Evolutionary conservation across 2,113 vertebrate genomes (phyloP), one percentile per base, ranked within the genome.

Genomic region (Vimba vimba): DNA sequence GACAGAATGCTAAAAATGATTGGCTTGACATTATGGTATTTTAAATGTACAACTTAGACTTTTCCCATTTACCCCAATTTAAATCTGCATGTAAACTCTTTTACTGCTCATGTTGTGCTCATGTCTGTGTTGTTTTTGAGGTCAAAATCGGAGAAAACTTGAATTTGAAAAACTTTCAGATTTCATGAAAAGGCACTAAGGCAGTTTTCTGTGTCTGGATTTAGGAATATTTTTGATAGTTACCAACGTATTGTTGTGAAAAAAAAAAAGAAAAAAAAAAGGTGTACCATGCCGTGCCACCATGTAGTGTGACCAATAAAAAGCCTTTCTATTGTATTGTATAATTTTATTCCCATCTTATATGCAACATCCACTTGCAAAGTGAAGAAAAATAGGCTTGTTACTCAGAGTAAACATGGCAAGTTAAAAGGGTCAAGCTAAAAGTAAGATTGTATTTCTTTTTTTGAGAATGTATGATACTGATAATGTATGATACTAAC

Each of bases 401-500:
- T 62, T n/a, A 62, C 59, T 10, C 57, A 59, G n/a, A 62, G n/a
- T n/a, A n/a, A 62, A 62, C 59, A 62, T 62, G 17, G 52, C 59
- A 62, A 12, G 10, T 10, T n/a, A 62, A 62, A 55, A 0, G 5
- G 17, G 21, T 62, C 59, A 62, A n/a, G 23, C 59, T 60, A 9
- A n/a, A 25, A n/a, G 23, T 1, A 62, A 62, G 10, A 25, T 25
- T 59, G 57, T 12, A 25, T 4, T 62, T 62, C 59, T 25, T 62
- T 55, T 55, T 47, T 15, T 6, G 43, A 13, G 7, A 47, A 47
- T 25, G n/a, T 47, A 15, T 57, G 25, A 82, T 43, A 47, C 17
- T 55, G 23, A 6, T 6, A 47, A 47, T n/a, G 12, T 74, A 13
- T 47, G 33, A 82, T 43, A 57, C 86, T 87, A 64, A 97, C 97